Conservation (phyloP, 2,797 vertebrate genomes). For the Euphonia xanthogaster region DNA sequence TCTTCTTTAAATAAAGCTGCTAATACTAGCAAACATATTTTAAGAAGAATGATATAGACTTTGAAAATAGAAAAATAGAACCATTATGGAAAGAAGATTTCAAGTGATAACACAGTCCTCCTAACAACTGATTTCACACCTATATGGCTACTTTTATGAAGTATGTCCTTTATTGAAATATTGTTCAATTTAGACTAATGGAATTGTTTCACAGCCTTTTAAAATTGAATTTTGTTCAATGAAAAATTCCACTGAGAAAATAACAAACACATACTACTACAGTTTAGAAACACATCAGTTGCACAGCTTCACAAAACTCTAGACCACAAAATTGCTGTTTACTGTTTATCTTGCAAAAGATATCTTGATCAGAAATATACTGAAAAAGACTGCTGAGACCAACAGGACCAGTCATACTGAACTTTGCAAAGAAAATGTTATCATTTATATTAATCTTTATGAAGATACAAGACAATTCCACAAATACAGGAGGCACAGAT, state of each 20-base stretch:
- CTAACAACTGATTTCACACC: background rate
- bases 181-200: background rate
- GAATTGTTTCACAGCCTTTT: background rate
- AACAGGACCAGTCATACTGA: background rate
- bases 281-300: background rate
- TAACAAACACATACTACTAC: background rate
- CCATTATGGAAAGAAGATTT: background rate
- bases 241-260: background rate
- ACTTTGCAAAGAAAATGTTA: background rate
- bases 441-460: background rate
- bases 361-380: background rate
- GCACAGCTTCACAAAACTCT: background rate
- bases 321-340: background rate
- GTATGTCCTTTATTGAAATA: background rate
- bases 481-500: background rate
- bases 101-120: background rate
- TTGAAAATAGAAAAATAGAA: constrained; percentile 18
- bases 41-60: background rate
- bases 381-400: background rate
- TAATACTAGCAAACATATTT: background rate
- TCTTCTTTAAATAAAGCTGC: background rate
- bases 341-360: background rate
- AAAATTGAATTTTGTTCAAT: background rate
- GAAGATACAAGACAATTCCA: background rate
- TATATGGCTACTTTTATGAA: background rate